Conservation (phyloP, 2,888 invertebrate genomes). For the Morpho deidamia region DNA sequence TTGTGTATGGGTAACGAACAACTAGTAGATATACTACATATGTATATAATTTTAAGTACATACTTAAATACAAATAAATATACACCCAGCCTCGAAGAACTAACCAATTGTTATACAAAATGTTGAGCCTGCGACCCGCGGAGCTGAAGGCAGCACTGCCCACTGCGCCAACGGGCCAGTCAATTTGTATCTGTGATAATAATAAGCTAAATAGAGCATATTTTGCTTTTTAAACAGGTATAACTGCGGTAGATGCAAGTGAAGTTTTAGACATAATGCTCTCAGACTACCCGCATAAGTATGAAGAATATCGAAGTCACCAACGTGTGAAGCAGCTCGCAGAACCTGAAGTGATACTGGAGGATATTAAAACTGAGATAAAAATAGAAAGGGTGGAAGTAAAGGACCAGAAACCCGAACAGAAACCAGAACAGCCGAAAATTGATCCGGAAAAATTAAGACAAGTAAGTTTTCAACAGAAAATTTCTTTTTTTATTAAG, state of each 20-base stretch:
- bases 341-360: slow-evolving; percentile 27
- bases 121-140: no score
- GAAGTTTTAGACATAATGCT: slow-evolving; percentile 98
- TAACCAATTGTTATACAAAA: no score
- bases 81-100: no score
- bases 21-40: no score
- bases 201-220: not conserved
- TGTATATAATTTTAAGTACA: no score
- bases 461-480: slow-evolving; percentile 41
- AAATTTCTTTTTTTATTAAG: no score
- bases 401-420: slow-evolving; percentile 43
- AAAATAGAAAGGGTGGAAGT: slow-evolving; percentile 33
- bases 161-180: no score
- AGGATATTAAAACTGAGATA: slow-evolving; percentile 29
- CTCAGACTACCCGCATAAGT: slow-evolving; percentile 96
- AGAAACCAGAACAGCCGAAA: slow-evolving; percentile 48
- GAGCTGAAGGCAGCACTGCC: no score
- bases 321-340: slow-evolving; percentile 75
- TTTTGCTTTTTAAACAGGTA: slow-evolving; percentile 59
- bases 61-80: no score
- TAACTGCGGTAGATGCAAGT: slow-evolving; percentile 94
- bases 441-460: slow-evolving; percentile 60
- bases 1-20: no score
- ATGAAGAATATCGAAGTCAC: slow-evolving; percentile 91
- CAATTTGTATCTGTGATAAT: not conserved